phyloP scores from a whole-genome alignment of 2,797 vertebrate species.

The Melanotaenia maccullochi region DNA sequence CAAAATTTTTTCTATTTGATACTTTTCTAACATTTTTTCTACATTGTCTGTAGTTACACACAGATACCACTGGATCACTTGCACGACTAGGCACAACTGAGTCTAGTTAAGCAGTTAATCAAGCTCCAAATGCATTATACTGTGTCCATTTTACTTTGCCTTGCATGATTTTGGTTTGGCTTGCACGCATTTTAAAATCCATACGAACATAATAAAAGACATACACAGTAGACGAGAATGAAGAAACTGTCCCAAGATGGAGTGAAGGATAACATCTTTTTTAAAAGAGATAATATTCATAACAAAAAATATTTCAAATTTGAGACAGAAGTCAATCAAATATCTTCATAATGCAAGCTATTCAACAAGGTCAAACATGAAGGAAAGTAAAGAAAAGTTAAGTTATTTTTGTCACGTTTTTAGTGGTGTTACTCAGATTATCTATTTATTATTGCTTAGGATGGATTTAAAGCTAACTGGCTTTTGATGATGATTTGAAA shows the following conservation, averaged over 20 bases:
- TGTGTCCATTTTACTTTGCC: too few species aligned
- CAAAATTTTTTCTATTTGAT: not conserved
- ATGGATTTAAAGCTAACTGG: not conserved
- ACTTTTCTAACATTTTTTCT: too few species aligned
- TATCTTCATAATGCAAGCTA: not conserved
- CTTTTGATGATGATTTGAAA: not conserved
- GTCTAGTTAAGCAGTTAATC: too few species aligned
- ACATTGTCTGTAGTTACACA: too few species aligned
- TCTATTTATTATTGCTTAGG: not conserved
- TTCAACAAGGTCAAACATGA: not conserved
- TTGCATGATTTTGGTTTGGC: not conserved
- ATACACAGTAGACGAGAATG: too few species aligned
- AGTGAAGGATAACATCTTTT: not conserved
- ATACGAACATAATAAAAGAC: not conserved
- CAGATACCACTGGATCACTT: too few species aligned
- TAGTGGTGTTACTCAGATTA: not conserved
- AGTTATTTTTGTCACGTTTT: not conserved
- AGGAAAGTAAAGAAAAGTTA: not conserved
- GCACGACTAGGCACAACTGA: too few species aligned
- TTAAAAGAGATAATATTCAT: not conserved
- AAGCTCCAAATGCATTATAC: too few species aligned
- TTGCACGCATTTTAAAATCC: not conserved
- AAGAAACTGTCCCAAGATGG: too few species aligned
- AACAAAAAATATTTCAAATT: not conserved
- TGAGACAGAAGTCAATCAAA: not conserved